Evolutionary conservation across 2,113 vertebrate species (phyloP), one percentile per base, ranked within the genome.

Genomic region (Budorcas taxicolor): DNA sequence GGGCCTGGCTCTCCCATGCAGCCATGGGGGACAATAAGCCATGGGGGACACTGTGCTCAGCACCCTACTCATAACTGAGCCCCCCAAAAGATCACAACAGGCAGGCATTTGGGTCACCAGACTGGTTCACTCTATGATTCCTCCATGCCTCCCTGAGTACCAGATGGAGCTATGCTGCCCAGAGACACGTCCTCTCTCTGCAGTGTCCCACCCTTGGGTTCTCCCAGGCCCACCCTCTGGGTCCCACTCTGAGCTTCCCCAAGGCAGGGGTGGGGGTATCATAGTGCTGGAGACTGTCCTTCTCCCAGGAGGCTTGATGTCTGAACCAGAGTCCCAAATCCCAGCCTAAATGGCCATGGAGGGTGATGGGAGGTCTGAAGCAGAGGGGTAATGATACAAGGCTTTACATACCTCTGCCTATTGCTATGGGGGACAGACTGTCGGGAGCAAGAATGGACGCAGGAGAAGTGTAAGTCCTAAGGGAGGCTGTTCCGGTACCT

Each of bases 401-500:
- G 29, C 53, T 57, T 71, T 31, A 5, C 8, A 2, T 27, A 82
- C 21, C n/a, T 91, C 93, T 25, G 33, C 21, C 50, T 83, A 33
- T 58, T 40, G 5, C 15, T 11, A 25, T 21, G 36, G 33, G 88
- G 57, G 57, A 15, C 17, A 25, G 23, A 16, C 15, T 13, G n/a
- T 19, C 0, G 1, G 27, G 27, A 27, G 21, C 9, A 40, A 29
- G 40, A n/a, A 40, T 3, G 16, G 21, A n/a, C 4, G 3, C 50
- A 1, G 7, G 52, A 94, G 13, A 9, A n/a, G 47, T 80, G 27
- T 23, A 29, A 27, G 74, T 78, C 43, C 43, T 15, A 8, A 78
- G 12, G 57, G 10, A 31, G 40, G 55, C 25, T 15, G 23, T 29
- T 43, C 27, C 2, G 2, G 15, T 19, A 43, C 12, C 21, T 43